Base-by-base conservation (phyloP, 1,140 invertebrate species). In the Prorops nasuta region DNA sequence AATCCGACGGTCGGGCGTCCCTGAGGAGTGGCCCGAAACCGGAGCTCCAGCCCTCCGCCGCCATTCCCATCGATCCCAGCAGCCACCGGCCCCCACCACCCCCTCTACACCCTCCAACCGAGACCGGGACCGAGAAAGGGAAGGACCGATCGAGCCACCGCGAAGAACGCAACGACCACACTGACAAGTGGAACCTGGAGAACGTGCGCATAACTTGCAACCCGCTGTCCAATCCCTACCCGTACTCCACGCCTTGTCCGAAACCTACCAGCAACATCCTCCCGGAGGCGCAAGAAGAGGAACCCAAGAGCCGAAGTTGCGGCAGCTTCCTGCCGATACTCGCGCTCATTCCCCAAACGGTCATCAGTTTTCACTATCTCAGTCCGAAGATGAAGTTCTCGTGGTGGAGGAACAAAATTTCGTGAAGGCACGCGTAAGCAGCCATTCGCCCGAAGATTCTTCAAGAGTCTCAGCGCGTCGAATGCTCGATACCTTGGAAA, bases 361-460 rank as follows among this genome's bases (percentile, higher is more conserved):
- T 79, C 56, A 61, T 79, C 54, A 72, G 79, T 63, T 76, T 80
- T 64, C 71, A 72, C 39, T 77, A 76, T 49, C 69, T 72, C 22
- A 76, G 72, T 42, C 79, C 81, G 39, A 80, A 81, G 60, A 80
- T 84, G 68, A 77, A 84, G 63, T 83, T 83, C 66, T 83, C 80
- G 10, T 85, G 83, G 83, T 85, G 83, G 83, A 79, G 83, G 22
- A 84, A 84, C 42, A 85, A 85, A 69, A 84, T 84, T 54, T 84
- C 83, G 80, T 85, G 83, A 85, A 78, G 74, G 51, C 66, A 75
- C 66, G 73, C 71, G 38, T 76, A 73, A 64, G 48, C 22, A 59
- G 40, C 38, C 54, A 21, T 35, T 22, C 24, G 24, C 24, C 24
- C 24, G 24, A 28, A 10, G 10, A 6, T 4, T 10, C 24, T 4